Percentiles rank a stretch among this genome's conserved stretches.
These are phyloP conservation scores for Leucania comma DNA, from an alignment of 2,888 invertebrate genomes.

Conservation along the genomic window DNA sequence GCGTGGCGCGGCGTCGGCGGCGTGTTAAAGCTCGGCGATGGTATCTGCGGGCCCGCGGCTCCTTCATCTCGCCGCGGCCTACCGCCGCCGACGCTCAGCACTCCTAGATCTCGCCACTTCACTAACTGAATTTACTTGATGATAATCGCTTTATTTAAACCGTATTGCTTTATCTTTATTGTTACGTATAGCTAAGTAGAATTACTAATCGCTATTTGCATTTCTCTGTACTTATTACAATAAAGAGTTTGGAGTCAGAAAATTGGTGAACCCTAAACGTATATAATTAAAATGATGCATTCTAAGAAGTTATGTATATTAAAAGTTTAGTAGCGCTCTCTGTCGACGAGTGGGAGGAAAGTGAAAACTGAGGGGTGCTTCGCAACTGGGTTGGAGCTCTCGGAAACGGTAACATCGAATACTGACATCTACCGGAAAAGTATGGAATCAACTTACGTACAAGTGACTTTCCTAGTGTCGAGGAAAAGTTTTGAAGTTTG, in stretches of 20 bases:
- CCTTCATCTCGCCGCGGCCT: conserved; percentile 85
- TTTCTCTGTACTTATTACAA: conserved; percentile 30
- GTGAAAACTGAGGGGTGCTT: conserved; percentile 68
- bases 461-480: conserved; percentile 49
- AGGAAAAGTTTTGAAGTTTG: conserved; percentile 49
- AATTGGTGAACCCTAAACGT: background rate
- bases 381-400: conserved; percentile 60
- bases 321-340: conserved; percentile 78
- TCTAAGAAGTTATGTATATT: conserved; percentile 37
- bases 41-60: conserved; percentile 74
- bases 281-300: background rate
- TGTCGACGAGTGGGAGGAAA: conserved; percentile 75
- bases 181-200: conserved; percentile 64
- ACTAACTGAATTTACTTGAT: conserved; percentile 78
- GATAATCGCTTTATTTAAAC: conserved; percentile 81
- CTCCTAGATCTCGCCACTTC: conserved; percentile 74
- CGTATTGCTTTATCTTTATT: conserved; percentile 78
- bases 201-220: conserved; percentile 49
- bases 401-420: conserved; percentile 55
- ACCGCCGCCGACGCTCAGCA: conserved; percentile 70
- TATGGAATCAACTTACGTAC: conserved; percentile 74
- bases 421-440: conserved; percentile 86
- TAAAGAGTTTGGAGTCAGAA: conserved; percentile 50
- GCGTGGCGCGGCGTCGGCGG: conserved; percentile 81
- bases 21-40: conserved; percentile 82